phyloP scores from a whole-genome alignment of 2,888 invertebrate species.

The Azorinus chamasolen region DNA sequence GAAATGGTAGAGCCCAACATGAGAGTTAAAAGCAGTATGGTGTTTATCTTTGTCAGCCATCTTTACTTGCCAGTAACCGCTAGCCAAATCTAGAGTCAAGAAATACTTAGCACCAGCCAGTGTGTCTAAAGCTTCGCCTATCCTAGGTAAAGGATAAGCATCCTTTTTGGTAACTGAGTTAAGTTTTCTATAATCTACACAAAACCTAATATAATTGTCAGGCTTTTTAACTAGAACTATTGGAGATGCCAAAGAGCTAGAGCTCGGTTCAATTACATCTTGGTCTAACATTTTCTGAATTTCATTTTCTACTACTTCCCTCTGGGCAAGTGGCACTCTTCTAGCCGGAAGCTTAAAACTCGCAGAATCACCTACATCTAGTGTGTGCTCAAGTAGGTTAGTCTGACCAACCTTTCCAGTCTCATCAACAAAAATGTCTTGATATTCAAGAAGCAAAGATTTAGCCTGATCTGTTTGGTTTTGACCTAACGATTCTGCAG shows the following conservation, averaged over 20 bases:
- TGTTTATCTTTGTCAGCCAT: constrained; percentile 32
- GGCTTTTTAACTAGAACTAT: constrained; percentile 37
- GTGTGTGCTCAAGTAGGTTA: constrained; percentile 39
- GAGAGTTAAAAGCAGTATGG: constrained; percentile 39
- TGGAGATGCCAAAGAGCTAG: constrained; percentile 47
- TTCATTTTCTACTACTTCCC: constrained; percentile 39
- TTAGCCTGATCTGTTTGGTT: no score
- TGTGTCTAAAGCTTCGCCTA: constrained; percentile 41
- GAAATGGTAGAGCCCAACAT: constrained; percentile 41
- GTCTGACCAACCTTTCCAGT: constrained; percentile 21
- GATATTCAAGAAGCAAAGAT: constrained; percentile 20
- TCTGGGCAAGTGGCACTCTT: constrained; percentile 34
- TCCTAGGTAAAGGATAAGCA: constrained; percentile 47
- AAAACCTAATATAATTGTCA: constrained; percentile 44
- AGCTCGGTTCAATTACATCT: constrained; percentile 45
- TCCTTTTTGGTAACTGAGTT: constrained; percentile 49
- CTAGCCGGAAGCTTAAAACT: constrained; percentile 49
- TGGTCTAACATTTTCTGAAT: constrained; percentile 36
- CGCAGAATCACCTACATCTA: constrained; percentile 42
- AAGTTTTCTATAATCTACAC: constrained; percentile 44
- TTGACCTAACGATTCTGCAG: no score
- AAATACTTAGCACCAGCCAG: constrained; percentile 39
- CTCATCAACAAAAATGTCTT: constrained; percentile 24
- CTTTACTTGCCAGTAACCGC: constrained; percentile 53
- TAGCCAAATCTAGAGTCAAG: constrained; percentile 45